Percentiles rank a stretch among this genome's conserved stretches.
Conservation (phyloP, 1,140 invertebrate species). For the Drusus annulatus region DNA sequence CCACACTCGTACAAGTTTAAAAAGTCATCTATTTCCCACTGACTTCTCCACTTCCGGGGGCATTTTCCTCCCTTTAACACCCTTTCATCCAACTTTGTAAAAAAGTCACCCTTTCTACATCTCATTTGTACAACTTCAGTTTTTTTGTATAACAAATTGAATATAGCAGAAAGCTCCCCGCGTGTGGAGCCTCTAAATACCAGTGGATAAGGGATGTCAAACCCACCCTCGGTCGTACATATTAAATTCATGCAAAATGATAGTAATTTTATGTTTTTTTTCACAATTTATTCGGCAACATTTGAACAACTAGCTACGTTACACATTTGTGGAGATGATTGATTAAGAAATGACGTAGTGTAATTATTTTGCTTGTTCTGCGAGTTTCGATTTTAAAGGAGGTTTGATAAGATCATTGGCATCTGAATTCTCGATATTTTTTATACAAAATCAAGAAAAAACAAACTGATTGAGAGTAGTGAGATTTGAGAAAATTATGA, state of each 20-base stretch:
- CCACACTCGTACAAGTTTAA: neutral
- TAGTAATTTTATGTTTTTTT: neutral
- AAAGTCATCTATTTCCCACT: neutral
- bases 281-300: no score
- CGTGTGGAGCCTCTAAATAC: neutral
- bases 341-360: no score
- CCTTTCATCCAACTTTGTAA: slow-evolving; percentile 1
- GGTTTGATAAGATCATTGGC: no score
- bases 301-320: no score
- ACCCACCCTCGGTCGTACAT: neutral
- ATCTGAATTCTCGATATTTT: no score
- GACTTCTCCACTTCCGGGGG: neutral
- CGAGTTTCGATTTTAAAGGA: no score
- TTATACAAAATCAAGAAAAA: no score
- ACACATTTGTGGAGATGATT: no score
- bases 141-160: slow-evolving; percentile 27
- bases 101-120: slow-evolving; percentile 18
- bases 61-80: slow-evolving; percentile 3
- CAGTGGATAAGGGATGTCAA: slow-evolving; percentile 14
- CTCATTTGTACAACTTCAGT: slow-evolving; percentile 20
- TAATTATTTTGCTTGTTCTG: no score
- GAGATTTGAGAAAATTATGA: no score
- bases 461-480: no score
- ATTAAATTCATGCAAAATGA: neutral
- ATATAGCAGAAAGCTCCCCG: slow-evolving; percentile 3